Conservation (phyloP, 2,113 vertebrate species). For the Montifringilla adamsi region DNA sequence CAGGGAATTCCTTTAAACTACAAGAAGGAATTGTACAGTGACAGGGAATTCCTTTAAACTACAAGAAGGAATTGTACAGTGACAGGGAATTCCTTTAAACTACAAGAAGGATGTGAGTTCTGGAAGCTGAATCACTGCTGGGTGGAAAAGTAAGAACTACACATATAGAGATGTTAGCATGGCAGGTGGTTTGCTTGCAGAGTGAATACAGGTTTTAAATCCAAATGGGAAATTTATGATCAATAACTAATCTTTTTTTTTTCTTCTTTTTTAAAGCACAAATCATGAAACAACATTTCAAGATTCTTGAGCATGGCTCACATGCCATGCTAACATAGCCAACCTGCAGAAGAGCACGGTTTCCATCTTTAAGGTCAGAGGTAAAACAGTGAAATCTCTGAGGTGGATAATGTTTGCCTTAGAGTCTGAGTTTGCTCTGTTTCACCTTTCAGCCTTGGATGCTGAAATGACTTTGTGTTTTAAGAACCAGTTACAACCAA, state of each 20-base stretch:
- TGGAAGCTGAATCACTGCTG: background rate
- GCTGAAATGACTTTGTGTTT: background rate
- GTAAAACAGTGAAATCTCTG: background rate
- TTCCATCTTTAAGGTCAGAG: background rate
- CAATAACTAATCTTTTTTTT: background rate
- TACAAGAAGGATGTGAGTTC: background rate
- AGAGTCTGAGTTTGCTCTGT: background rate
- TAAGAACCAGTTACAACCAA: background rate
- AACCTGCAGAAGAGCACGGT: background rate
- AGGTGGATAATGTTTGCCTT: background rate
- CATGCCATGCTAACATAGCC: fast-evolving
- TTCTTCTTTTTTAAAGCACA: background rate
- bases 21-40: background rate
- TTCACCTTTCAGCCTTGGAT: background rate
- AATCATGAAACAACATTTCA: background rate
- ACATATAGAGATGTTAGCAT: fast-evolving
- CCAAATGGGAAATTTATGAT: background rate
- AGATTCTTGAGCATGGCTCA: background rate
- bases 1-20: background rate
- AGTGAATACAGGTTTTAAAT: background rate
- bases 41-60: background rate
- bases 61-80: background rate
- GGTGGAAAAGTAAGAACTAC: background rate
- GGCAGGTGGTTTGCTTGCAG: background rate
- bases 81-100: background rate